These are phyloP conservation scores for Ectropis crepuscularia DNA, from an alignment of 2,888 invertebrate genomes.

Conservation along the genomic window DNA sequence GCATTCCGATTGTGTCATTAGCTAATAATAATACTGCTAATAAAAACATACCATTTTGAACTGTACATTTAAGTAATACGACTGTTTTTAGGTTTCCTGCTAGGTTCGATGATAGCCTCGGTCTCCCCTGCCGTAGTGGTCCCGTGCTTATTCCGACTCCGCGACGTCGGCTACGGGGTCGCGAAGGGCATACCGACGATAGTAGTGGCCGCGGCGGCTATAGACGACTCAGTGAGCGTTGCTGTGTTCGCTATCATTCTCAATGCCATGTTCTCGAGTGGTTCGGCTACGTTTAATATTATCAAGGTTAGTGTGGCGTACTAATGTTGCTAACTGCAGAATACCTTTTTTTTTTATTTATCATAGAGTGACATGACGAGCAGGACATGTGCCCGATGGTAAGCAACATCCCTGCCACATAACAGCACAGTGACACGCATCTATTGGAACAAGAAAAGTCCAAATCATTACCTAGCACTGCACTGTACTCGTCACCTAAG, in stretches of 20 bases:
- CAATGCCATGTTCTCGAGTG: constrained; percentile 90
- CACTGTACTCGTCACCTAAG: too few species aligned
- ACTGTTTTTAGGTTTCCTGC: constrained; percentile 81
- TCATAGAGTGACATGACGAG: constrained; percentile 15
- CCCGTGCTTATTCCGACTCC: constrained; percentile 91
- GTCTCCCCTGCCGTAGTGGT: constrained; percentile 97
- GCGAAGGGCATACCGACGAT: constrained; percentile 95
- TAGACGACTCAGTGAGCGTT: constrained; percentile 96
- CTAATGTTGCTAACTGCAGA: constrained; percentile 4
- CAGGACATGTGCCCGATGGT: too few species aligned
- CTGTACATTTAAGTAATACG: background rate
- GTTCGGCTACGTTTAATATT: constrained; percentile 86
- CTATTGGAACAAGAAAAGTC: too few species aligned
- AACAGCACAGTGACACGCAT: too few species aligned
- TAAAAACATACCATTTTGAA: too few species aligned
- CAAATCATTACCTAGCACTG: too few species aligned
- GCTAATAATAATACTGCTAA: too few species aligned
- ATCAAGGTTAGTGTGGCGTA: constrained; percentile 77
- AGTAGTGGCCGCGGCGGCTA: constrained; percentile 93
- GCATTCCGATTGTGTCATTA: too few species aligned
- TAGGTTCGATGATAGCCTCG: constrained; percentile 92
- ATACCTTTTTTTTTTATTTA: constrained; percentile 14
- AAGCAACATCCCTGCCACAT: too few species aligned
- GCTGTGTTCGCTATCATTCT: constrained; percentile 93
- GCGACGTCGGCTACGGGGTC: constrained; percentile 90